These are phyloP conservation scores for Pungitius pungitius DNA, from an alignment of 2,113 vertebrate species.

Conservation along the genomic window DNA sequence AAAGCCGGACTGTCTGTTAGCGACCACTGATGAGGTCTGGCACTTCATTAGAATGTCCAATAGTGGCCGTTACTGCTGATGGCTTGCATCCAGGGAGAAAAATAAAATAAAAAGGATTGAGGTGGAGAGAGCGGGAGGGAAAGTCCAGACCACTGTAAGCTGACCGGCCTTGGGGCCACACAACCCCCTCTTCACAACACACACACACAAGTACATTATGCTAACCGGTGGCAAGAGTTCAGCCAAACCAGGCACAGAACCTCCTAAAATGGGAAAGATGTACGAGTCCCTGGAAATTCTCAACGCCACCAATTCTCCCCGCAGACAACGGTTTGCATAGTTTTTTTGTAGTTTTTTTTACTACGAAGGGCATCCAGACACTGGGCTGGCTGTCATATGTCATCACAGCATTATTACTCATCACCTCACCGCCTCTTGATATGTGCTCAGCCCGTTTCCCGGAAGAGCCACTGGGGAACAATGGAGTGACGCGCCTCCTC, in stretches of 20 bases:
- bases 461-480: slow-evolving; percentile 67
- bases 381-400: slow-evolving; percentile 65
- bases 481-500: slow-evolving; percentile 62
- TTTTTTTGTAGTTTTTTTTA: slow-evolving; percentile 26
- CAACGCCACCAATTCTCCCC: slow-evolving; percentile 8
- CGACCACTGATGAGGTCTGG: slow-evolving; percentile 60
- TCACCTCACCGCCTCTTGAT: slow-evolving; percentile 56
- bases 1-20: slow-evolving; percentile 44
- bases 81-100: slow-evolving; percentile 61
- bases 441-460: slow-evolving; percentile 58
- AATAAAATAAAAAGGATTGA: slow-evolving; percentile 45
- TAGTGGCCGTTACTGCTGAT: slow-evolving; percentile 66
- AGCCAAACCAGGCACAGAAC: slow-evolving; percentile 58
- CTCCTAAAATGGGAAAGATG: slow-evolving; percentile 50
- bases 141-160: slow-evolving; percentile 72
- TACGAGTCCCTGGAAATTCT: slow-evolving; percentile 42
- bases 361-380: slow-evolving; percentile 54
- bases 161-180: slow-evolving; percentile 38
- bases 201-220: slow-evolving; percentile 61
- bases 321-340: slow-evolving; percentile 48
- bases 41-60: slow-evolving; percentile 71
- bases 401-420: slow-evolving; percentile 65
- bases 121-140: slow-evolving; percentile 43
- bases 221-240: slow-evolving; percentile 69
- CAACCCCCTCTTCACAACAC: slow-evolving; percentile 25